Base-by-base conservation (phyloP, 2,113 vertebrate genomes). In the Malurus melanocephalus region DNA sequence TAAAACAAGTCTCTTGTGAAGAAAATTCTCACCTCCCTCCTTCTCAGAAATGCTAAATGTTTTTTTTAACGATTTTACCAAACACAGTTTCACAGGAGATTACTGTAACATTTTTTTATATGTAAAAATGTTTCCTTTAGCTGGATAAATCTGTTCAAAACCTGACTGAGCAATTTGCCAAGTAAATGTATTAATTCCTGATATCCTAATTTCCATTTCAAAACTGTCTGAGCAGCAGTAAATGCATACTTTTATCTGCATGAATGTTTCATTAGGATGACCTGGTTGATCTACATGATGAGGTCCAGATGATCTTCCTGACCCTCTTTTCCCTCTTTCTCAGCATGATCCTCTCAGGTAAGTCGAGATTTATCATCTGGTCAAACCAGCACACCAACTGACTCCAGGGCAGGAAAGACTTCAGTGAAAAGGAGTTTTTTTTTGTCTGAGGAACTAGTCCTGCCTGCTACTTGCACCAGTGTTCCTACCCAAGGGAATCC, bases 191-290 rank as follows among this genome's bases (percentile, higher is more conserved):
- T 80, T 89, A 81, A 93, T 81, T 87, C 48, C n/a, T 45, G 38
- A 49, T 77, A 56, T 13, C 38, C 24, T 82, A 32, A 77, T 91
- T 91, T 77, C 52, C 53, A 72, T 82, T 85, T 77, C 57, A 83
- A 28, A 89, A 49, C 40, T 43, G 23, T 60, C 45, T 77, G 79
- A 95, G 52, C 27, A 85, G 55, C 48, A 77, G 40, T 33, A 86
- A 94, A 82, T 32, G n/a, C 1, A 1, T n/a, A 60, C 27, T 51
- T 90, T 69, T 35, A 69, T 61, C 48, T 67, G 56, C 56, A 93
- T 26, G 9, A 82, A 80, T 91, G 61, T 93, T 89, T 90, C 73
- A 88, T 80, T 67, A 86, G 65, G 68, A 80, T 83, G 83, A 85
- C 65, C 72, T 59, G 7, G 18, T 13, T 87, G 42, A 69, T 46